Evolutionary conservation across 1,140 invertebrate species (phyloP).

Genomic region (Tetramorium parvispinum): DNA sequence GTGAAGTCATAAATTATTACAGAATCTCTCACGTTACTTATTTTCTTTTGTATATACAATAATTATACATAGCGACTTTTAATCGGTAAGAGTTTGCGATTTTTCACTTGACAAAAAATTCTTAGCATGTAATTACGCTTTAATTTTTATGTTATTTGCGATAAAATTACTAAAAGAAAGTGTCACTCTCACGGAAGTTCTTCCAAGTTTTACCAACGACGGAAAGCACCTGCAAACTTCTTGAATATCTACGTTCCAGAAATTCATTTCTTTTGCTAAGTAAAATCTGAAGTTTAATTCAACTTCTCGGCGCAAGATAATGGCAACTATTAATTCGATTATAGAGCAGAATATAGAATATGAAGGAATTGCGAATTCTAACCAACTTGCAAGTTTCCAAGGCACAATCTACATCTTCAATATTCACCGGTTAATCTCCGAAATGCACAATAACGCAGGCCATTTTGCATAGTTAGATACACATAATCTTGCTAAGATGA

Average conservation of each 20-base stretch:
- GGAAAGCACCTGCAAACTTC: constrained; percentile 23
- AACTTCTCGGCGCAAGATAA: constrained; percentile 19
- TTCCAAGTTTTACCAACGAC: constrained; percentile 19
- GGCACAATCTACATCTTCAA: neutral
- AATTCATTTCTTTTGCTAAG: constrained; percentile 34
- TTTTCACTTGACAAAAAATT: neutral
- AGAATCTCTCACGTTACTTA: too few species aligned
- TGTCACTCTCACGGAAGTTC: constrained; percentile 3
- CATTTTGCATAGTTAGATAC: constrained; percentile 18
- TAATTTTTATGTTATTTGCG: constrained; percentile 7
- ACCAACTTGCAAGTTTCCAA: constrained; percentile 12
- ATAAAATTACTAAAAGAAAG: constrained; percentile 16
- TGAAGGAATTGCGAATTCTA: neutral
- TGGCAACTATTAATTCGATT: constrained; percentile 47
- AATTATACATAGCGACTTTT: neutral
- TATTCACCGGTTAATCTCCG: constrained; percentile 27
- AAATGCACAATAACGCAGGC: constrained; percentile 16
- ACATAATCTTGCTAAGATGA: neutral
- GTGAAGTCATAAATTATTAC: neutral
- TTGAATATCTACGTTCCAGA: neutral
- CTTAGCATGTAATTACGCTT: neutral
- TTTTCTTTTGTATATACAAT: too few species aligned
- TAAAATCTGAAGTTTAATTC: constrained; percentile 46
- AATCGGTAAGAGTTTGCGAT: neutral
- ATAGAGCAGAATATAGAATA: constrained; percentile 3